Evolutionary conservation across 2,888 invertebrate genomes (phyloP), one percentile per base, ranked within the genome.

Genomic region (Standfussiana lucernea): DNA sequence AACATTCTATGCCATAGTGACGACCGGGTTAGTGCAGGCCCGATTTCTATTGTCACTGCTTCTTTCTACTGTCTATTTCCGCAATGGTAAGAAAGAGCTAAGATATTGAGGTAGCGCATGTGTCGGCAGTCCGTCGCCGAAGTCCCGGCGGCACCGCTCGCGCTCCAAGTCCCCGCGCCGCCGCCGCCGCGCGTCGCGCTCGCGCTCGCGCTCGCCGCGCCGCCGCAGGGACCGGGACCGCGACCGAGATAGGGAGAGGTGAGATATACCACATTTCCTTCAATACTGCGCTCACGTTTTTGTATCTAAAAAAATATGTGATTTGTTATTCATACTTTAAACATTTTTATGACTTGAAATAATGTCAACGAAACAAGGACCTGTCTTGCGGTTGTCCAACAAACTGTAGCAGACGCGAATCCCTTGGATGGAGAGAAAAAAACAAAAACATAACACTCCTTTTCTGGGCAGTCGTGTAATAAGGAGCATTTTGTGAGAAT

Each of bases 121-220:
- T 47, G 6, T 7, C 89, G 93, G 93, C 80, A 95, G 95, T 82
- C 96, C 96, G 67, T 95, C 96, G 47, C 96, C 97, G 15, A 92
- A 92, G 80, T 95, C 96, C 1, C 96, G 97, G 24, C 95, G 97
- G 0, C 96, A 97, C 73, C 93, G 98, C 2, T 98, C 98, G 4
- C 96, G 98, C n/a, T 98, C 98, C 11, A 93, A 93, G 86, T 96
- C 96, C 0, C 95, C 95, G 66, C 90, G 92, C n/a, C 92, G 95
- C 0, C 91, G 95, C 18, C 90, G 93, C 1, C 82, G 93, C 11
- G 77, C 68, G 11, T 87, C 90, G 1, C 81, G 90, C 15, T 86
- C 91, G 13, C 94, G 97, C 15, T 93, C 93, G 0, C 90, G 95
- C 45, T 94, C 95, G 45, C 95, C 95, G 62, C 92, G 97, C 2